Percentiles rank a stretch among this genome's conserved stretches.
Evolutionary conservation across 2,888 invertebrate species (phyloP).

Genomic region (Melanargia galathea): DNA sequence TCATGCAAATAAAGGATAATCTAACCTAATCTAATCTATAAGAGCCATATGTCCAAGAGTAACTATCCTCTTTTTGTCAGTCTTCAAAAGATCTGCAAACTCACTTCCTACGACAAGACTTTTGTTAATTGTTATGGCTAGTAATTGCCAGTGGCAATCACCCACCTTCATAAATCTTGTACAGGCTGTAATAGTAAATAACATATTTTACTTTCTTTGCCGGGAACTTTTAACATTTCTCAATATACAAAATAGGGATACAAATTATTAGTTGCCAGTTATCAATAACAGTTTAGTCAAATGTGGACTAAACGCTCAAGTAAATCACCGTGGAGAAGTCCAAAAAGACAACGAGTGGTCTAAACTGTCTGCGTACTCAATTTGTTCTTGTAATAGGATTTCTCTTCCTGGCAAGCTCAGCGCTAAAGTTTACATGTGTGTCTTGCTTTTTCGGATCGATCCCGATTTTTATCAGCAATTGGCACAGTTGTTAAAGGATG

Average conservation of each 20-base stretch:
- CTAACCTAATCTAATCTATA: too few species aligned
- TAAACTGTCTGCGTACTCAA: conserved; percentile 24
- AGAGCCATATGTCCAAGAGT: too few species aligned
- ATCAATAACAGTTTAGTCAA: not conserved
- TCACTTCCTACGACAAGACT: too few species aligned
- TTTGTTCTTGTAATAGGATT: conserved; percentile 34
- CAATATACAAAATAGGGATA: not conserved
- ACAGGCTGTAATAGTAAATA: too few species aligned
- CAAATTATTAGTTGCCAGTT: not conserved
- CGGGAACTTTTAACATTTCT: too few species aligned
- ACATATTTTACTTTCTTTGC: too few species aligned
- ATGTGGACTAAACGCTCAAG: conserved; percentile 6
- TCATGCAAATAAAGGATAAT: too few species aligned
- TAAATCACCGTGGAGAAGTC: conserved; percentile 21
- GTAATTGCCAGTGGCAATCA: too few species aligned
- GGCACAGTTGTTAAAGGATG: not conserved
- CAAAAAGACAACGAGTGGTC: conserved; percentile 22
- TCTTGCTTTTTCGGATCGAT: not conserved
- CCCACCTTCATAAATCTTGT: too few species aligned
- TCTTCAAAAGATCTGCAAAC: too few species aligned
- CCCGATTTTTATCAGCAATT: not conserved
- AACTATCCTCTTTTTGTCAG: too few species aligned
- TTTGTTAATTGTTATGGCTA: too few species aligned
- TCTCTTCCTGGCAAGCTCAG: conserved; percentile 44
- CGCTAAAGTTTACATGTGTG: conserved; percentile 28